Base-by-base conservation (phyloP, 1,140 invertebrate genomes). In the Archivesica marissinica region DNA sequence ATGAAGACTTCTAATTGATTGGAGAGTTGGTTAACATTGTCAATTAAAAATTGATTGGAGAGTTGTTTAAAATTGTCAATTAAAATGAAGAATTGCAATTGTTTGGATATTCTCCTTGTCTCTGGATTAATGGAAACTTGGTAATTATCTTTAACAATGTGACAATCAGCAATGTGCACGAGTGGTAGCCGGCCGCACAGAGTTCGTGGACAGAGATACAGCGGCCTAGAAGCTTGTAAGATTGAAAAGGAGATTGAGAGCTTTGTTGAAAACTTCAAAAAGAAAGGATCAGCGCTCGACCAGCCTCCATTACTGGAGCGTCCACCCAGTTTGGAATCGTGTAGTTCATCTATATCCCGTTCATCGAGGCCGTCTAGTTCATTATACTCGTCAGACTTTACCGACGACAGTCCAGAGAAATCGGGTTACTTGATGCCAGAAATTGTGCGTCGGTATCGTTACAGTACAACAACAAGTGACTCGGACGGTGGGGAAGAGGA, bases 241-340 rank as follows among this genome's bases (percentile, higher is more conserved):
- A 85, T 85, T 50, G 82, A 85, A 28, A 77, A 85, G 33, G 82
- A 85, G 30, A 85, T 85, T 54, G 74, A 85, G 44, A 85, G 44
- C 28, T 85, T 85, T 77, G 82, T 85, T 38, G 82, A 85, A n/a
- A 85, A 85, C 44, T 85, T 85, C 35, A 85, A 85, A 56, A 85
- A 85, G 50, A 77, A 78, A 39, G 82, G 74, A 4, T 85, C 82
- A 6, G 59, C 74, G 20, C 47, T 85, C 13, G 82, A 85, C 52
- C 72, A 78, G 25, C 82, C 82, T 1, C 61, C 52, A 0, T 39
- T 35, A 17, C 41, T 85, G 9, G 70, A 85, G 44, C 70, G 72
- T 28, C 82, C 74, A 28, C 82, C 74, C 38, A 77, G 75, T 75
- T 72, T 70, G 23, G 82, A 77, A 38, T 83, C 80, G 44, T 72